phyloP scores from a whole-genome alignment of 2,113 vertebrate species.

The Australoheros scitulus region DNA sequence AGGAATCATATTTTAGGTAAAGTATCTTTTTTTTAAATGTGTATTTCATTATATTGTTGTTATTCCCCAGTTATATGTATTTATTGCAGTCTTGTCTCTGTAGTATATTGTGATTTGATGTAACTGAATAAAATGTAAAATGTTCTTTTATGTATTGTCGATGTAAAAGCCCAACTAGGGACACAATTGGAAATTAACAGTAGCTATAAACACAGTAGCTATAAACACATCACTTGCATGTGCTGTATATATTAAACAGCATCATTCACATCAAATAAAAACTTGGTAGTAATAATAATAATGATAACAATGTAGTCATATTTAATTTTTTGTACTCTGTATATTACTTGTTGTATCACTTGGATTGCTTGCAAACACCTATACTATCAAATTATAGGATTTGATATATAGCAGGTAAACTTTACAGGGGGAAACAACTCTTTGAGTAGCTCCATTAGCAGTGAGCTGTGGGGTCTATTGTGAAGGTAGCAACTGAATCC shows the following conservation, averaged over 20 bases:
- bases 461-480: constrained; percentile 49
- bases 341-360: background rate
- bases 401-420: constrained; percentile 21
- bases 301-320: background rate
- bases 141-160: background rate
- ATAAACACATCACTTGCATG: no score
- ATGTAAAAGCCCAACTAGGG: background rate
- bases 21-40: background rate
- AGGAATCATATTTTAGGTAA: background rate
- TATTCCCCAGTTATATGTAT: background rate
- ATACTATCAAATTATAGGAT: constrained; percentile 11
- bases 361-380: background rate
- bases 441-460: constrained; percentile 65
- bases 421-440: constrained; percentile 45
- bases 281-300: background rate
- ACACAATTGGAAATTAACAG: background rate
- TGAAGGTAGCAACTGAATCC: constrained; percentile 28
- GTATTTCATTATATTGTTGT: background rate
- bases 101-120: background rate
- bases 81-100: background rate
- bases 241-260: background rate
- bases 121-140: background rate
- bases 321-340: background rate
- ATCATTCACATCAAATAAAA: background rate
- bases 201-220: background rate